Conservation (phyloP, 2,113 vertebrate genomes). For the Zosterops japonicus region DNA sequence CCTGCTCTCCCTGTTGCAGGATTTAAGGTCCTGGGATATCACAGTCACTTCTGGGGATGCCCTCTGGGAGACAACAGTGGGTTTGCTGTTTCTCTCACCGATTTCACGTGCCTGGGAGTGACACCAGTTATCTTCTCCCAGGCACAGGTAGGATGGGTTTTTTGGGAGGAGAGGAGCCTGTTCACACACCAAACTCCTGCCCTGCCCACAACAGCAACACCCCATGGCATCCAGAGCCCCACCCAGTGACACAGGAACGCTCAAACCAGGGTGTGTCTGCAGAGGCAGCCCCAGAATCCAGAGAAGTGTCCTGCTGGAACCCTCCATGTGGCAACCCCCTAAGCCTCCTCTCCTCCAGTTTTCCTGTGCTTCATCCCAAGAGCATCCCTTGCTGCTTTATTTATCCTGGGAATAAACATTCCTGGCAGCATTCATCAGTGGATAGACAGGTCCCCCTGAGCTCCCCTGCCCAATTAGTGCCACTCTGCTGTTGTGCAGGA, state of each 20-base stretch:
- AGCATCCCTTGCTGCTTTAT: neutral
- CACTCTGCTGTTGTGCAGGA: neutral
- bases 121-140: neutral
- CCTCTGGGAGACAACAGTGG: neutral
- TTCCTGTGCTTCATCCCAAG: neutral
- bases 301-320: neutral
- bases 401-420: neutral
- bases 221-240: neutral
- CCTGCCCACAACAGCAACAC: neutral
- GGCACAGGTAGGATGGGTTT: rapidly evolving
- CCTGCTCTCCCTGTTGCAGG: neutral
- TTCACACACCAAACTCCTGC: neutral
- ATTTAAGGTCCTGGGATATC: neutral
- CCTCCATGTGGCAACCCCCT: neutral
- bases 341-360: neutral
- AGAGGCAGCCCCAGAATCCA: neutral
- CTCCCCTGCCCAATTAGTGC: neutral
- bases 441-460: neutral
- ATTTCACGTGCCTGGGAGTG: neutral
- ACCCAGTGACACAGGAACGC: rapidly evolving
- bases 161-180: neutral
- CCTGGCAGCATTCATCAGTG: neutral
- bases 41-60: neutral
- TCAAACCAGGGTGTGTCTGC: neutral
- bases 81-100: neutral